Conservation (phyloP, 1,140 invertebrate genomes). For the Lordiphosa stackelbergi region DNA sequence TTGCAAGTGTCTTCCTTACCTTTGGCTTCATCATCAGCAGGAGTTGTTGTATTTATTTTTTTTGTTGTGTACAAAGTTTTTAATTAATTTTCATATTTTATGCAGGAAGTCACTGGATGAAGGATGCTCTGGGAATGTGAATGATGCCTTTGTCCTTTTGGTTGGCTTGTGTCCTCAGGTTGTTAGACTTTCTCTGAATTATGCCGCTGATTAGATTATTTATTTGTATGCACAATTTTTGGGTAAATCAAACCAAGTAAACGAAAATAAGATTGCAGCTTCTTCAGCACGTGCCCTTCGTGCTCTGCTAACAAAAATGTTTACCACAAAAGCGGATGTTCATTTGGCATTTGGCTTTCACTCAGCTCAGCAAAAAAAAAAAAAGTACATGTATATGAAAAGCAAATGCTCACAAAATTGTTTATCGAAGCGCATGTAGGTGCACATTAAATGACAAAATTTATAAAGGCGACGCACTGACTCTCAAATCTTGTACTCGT, state of each 20-base stretch:
- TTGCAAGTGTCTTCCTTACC: constrained; percentile 22
- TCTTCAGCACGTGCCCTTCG: constrained; percentile 20
- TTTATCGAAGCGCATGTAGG: constrained; percentile 34
- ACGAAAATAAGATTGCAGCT: constrained; percentile 8
- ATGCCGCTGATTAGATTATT: constrained; percentile 6
- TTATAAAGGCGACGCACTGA: constrained; percentile 40
- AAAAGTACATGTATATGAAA: constrained; percentile 8
- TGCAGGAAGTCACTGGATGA: constrained; percentile 31
- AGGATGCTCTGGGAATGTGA: constrained; percentile 8
- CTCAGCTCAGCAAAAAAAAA: not conserved
- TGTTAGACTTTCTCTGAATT: too few species aligned
- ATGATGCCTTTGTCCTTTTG: too few species aligned
- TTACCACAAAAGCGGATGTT: constrained; percentile 35
- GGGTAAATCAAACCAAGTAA: not conserved
- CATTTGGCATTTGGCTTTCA: constrained; percentile 32
- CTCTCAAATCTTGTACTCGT: constrained; percentile 31
- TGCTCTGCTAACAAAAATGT: too few species aligned
- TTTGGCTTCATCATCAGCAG: constrained; percentile 35
- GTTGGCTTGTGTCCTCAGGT: too few species aligned
- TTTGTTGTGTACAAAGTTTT: constrained; percentile 37
- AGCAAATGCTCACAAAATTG: constrained; percentile 39
- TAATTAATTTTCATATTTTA: constrained; percentile 75
- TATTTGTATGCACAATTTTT: constrained; percentile 5
- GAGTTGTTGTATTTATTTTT: constrained; percentile 31
- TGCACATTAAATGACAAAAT: constrained; percentile 54